Evolutionary conservation across 2,797 vertebrate genomes (phyloP).

Genomic region (Gobio occitaniae): DNA sequence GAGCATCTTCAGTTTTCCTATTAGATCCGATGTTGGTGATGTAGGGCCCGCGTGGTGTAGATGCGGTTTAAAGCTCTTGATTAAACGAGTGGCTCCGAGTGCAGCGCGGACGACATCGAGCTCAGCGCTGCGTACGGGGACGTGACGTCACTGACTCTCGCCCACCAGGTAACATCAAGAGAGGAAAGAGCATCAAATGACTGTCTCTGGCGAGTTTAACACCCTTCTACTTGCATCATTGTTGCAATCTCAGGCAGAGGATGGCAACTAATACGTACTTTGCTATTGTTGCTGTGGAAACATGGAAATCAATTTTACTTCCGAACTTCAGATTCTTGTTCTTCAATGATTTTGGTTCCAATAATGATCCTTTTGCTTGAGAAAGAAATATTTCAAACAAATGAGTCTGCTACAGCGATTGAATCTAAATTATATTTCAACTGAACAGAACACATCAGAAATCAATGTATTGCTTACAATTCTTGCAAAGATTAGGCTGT

Average conservation of each 20-base stretch:
- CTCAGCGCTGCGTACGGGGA: slow-evolving; percentile 15
- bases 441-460: background rate
- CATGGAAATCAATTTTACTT: background rate
- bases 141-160: slow-evolving; percentile 69
- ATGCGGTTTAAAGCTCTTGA: slow-evolving; percentile 8
- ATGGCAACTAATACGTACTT: background rate
- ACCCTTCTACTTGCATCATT: background rate
- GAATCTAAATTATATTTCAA: background rate
- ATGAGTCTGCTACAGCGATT: background rate
- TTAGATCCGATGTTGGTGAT: background rate
- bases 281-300: background rate
- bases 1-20: slow-evolving; percentile 79
- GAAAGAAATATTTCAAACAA: background rate
- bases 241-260: background rate
- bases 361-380: background rate
- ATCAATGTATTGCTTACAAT: background rate
- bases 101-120: slow-evolving; percentile 28
- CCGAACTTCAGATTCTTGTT: background rate
- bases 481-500: background rate
- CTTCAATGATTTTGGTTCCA: background rate
- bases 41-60: background rate
- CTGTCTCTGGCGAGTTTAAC: background rate
- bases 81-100: background rate
- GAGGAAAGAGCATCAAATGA: slow-evolving; percentile 10
- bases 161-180: slow-evolving; percentile 55